Conservation (phyloP, 2,113 vertebrate genomes). For the Ammospiza caudacuta region DNA sequence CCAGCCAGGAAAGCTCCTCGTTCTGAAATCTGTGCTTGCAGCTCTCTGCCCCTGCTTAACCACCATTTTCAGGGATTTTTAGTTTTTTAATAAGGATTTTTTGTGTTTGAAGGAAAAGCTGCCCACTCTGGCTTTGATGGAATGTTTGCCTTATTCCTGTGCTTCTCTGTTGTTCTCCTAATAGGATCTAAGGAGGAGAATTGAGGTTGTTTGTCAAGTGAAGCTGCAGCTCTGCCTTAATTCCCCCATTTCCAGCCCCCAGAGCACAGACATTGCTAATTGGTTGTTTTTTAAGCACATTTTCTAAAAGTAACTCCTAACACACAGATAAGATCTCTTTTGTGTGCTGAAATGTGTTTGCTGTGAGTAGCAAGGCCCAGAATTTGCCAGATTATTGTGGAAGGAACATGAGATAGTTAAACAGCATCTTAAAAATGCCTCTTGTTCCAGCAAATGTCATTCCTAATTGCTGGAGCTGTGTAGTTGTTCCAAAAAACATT, state of each 20-base stretch:
- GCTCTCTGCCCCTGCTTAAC: neutral
- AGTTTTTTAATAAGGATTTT: too few relatives aligned
- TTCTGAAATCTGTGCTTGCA: neutral
- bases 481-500: neutral
- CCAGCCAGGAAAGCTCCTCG: neutral
- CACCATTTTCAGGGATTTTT: neutral
- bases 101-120: neutral
- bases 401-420: neutral
- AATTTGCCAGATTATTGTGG: neutral
- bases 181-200: neutral
- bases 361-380: neutral
- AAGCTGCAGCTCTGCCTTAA: neutral
- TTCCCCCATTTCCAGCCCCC: neutral
- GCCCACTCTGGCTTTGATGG: neutral
- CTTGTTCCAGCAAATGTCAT: neutral
- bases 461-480: conserved; percentile 20
- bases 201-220: neutral
- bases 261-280: neutral
- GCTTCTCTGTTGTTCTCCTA: neutral
- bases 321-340: conserved; percentile 16
- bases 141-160: neutral
- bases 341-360: neutral
- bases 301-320: conserved; percentile 1
- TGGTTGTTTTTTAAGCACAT: neutral
- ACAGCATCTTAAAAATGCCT: neutral